Percentiles rank a stretch among this genome's conserved stretches.
These are phyloP conservation scores for Strix uralensis DNA, from an alignment of 2,113 vertebrate genomes.

Conservation along the genomic window DNA sequence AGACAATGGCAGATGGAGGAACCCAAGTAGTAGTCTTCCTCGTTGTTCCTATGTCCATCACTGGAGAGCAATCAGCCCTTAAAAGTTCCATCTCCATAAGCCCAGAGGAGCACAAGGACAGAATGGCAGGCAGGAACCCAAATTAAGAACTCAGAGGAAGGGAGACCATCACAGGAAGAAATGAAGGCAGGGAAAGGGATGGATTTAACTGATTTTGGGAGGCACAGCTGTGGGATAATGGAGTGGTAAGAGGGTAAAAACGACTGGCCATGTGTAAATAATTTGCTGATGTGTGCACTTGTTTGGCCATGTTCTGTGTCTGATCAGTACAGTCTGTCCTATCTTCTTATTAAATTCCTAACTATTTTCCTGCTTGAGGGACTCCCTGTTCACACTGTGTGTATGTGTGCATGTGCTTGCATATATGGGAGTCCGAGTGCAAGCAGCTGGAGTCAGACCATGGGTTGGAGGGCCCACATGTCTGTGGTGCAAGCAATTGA, in stretches of 20 bases:
- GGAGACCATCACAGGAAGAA: neutral
- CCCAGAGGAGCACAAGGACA: neutral
- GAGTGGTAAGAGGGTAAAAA: neutral
- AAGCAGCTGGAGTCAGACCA: neutral
- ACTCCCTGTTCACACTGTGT: neutral
- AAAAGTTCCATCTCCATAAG: neutral
- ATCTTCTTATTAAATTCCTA: neutral
- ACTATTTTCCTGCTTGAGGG: neutral
- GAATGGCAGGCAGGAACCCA: neutral
- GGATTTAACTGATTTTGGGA: neutral
- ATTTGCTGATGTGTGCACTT: neutral
- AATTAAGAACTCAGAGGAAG: neutral
- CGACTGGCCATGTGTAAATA: neutral
- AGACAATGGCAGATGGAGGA: neutral
- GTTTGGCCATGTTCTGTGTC: neutral
- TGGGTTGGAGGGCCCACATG: accelerated
- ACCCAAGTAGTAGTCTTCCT: neutral
- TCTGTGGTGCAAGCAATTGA: neutral
- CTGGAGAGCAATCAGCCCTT: neutral
- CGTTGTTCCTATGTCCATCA: neutral
- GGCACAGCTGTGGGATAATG: neutral
- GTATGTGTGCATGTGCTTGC: accelerated
- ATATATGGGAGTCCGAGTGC: neutral
- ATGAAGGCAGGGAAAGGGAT: neutral
- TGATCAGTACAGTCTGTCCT: neutral